Base-by-base conservation (phyloP, 2,113 vertebrate genomes). In the Jacana jacana region DNA sequence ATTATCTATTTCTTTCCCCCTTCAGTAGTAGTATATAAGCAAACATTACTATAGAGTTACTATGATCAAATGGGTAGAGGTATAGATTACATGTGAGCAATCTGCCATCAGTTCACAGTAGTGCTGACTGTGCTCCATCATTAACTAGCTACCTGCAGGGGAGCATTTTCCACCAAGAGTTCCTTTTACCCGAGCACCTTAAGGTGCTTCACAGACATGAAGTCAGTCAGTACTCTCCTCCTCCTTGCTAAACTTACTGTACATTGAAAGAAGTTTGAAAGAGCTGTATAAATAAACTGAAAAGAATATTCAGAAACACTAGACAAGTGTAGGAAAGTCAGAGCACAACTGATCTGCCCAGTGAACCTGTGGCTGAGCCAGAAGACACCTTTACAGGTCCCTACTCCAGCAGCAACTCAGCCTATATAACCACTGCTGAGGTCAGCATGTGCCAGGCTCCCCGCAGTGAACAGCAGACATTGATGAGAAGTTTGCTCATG, bases 321-420 rank as follows among this genome's bases (percentile, higher is more conserved):
- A 3, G 11, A 15, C 16, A 49, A n/a, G 5, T 0, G 4, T 28
- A 22, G 35, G 60, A 68, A 48, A 72, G n/a, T 27, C 55, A 81
- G 57, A 57, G 22, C n/a, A 19, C 44, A 24, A 13, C 8, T 15
- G 40, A 57, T 27, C 54, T 81, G 35, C 57, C 28, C 31, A 30
- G 68, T 3, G 70, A 86, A 79, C 13, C 25, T 10, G 48, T 15
- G 42, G 23, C 46, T 1, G 2, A 48, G 12, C 30, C 8, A 11
- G 40, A 31, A 65, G 35, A 37, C 2, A 10, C 7, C 23, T 23
- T 44, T 0, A 0, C 17, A 10, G 19, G 14, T n/a, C 31, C 39
- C 44, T 54, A 20, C 37, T n/a, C 35, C 73, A 52, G 52, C 17
- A 48, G 63, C 1, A 5, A 14, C 42, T 22, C 72, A 48, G 24